Evolutionary conservation across 1,140 invertebrate genomes (phyloP), one percentile per base, ranked within the genome.

Genomic region (Drosophila navojoa): DNA sequence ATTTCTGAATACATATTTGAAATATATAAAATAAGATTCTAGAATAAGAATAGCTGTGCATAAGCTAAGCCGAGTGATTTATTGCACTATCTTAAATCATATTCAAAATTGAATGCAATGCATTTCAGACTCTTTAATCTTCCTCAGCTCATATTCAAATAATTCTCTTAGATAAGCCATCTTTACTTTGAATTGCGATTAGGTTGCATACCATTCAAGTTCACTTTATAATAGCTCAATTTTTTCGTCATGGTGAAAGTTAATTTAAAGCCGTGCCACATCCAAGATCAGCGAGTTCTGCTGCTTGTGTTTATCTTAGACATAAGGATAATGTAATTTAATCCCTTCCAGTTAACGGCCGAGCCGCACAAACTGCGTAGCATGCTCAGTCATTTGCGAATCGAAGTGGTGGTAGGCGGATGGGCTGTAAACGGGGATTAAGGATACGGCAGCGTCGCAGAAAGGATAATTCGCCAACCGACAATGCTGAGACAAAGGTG

Each of bases 301-400:
- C 50, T 82, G 54, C 50, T 59, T 62, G 62, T 90, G 85, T 90
- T 91, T 91, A 91, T 85, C 74, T 86, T 85, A 54, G 68, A 86
- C 86, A 91, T 91, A 85, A 91, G 90, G 81, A 90, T 91, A 87
- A 91, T 90, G 75, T 68, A 72, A 86, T 74, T 73, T 68, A 80
- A 90, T 82, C 80, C 90, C 64, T 73, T 91, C 89, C 76, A 71
- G 73, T 66, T 76, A 72, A 69, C 66, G 59, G 49, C 53, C 27
- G 50, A 45, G 19, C 40, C 15, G 47, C 44, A 25, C 13, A 15
- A 25, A 38, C 27, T 49, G 15, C 47, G 11, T 55, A 38, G 35
- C 10, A 38, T 25, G 45, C 15, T 22, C 54, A 45, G 64, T 77
- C 62, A 85, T 81, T 90, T 84, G 75, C 77, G 67, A 90, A 90